These are phyloP conservation scores for Oreochromis mossambicus DNA, from an alignment of 2,797 vertebrate species.

Conservation along the genomic window DNA sequence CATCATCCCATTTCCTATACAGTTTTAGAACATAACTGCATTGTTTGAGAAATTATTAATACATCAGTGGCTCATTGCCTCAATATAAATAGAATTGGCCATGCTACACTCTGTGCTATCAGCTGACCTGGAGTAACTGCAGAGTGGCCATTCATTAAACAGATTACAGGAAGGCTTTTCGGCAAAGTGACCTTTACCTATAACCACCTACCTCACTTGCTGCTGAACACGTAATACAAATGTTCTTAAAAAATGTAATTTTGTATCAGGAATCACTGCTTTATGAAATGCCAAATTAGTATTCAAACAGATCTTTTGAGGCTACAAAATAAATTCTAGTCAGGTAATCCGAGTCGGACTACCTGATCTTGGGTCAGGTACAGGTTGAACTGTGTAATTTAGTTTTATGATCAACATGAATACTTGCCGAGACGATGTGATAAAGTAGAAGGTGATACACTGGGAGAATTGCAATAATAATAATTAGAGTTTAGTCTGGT, in stretches of 20 bases:
- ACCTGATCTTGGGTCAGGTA: neutral
- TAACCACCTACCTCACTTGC: neutral
- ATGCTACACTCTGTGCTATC: neutral
- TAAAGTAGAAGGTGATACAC: neutral
- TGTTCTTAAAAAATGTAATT: neutral
- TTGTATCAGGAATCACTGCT: neutral
- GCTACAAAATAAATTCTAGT: neutral
- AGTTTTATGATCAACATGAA: neutral
- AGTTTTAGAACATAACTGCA: neutral
- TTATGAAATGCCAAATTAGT: neutral
- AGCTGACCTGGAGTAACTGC: neutral
- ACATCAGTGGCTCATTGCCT: neutral
- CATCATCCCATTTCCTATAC: neutral
- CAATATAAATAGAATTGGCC: neutral
- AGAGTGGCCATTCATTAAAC: neutral
- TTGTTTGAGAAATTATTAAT: constrained; percentile 5
- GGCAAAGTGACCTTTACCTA: neutral
- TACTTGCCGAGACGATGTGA: neutral
- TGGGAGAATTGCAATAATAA: neutral
- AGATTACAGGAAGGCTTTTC: neutral
- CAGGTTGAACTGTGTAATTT: neutral
- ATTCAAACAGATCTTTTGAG: neutral
- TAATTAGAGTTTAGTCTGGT: neutral
- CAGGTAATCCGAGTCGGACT: neutral
- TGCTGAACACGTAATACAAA: neutral